Conservation (phyloP, 2,888 invertebrate species). For the Elysia crispata region DNA sequence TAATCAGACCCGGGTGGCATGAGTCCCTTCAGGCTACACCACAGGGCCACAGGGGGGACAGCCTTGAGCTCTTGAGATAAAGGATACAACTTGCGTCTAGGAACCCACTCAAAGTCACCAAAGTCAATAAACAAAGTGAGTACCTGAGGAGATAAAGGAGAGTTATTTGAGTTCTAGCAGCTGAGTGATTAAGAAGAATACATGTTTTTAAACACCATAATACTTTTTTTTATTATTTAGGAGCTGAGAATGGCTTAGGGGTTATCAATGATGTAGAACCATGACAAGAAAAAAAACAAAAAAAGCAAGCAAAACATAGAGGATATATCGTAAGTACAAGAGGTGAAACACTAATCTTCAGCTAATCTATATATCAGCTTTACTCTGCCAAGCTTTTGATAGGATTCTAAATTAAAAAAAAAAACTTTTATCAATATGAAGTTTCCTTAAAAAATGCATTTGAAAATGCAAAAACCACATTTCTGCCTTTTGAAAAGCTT, state of each 20-base stretch:
- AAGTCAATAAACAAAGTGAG: conserved; percentile 90
- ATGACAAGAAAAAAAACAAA: too few relatives aligned
- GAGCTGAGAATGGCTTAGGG: too few relatives aligned
- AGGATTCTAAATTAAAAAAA: neutral
- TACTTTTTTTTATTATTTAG: too few relatives aligned
- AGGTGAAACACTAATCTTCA: too few relatives aligned
- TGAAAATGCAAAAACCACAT: too few relatives aligned
- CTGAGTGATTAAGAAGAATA: neutral
- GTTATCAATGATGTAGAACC: too few relatives aligned
- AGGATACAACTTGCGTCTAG: conserved; percentile 84
- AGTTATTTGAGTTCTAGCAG: conserved; percentile 1
- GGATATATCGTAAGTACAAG: neutral
- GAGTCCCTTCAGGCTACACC: conserved; percentile 85
- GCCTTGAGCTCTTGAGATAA: conserved; percentile 84
- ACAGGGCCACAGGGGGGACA: conserved; percentile 88
- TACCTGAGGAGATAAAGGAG: conserved; percentile 47
- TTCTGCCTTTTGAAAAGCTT: too few relatives aligned
- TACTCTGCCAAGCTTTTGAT: too few relatives aligned
- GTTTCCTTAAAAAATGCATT: too few relatives aligned
- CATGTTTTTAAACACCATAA: too few relatives aligned
- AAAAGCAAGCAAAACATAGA: neutral
- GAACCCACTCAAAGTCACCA: conserved; percentile 87
- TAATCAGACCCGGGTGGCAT: conserved; percentile 50
- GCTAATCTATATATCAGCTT: too few relatives aligned
- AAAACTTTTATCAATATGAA: neutral